Conservation (phyloP, 2,797 vertebrate genomes). For the Tamandua tetradactyla region DNA sequence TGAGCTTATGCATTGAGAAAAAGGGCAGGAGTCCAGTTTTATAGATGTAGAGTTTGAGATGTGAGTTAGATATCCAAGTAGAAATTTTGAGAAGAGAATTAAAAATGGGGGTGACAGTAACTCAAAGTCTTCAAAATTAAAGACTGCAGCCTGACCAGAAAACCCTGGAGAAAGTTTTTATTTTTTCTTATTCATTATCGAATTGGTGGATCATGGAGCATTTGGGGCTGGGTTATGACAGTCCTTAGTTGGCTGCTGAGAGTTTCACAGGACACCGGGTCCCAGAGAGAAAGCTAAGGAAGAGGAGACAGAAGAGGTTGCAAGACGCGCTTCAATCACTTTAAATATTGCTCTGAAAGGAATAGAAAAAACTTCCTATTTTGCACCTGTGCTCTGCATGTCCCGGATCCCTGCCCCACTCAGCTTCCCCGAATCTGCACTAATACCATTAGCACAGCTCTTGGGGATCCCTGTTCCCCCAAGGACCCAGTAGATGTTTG, state of each 20-base stretch:
- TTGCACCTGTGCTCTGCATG: background rate
- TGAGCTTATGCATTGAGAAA: background rate
- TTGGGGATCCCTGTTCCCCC: background rate
- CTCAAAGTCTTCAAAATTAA: no score
- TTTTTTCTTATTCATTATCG: background rate
- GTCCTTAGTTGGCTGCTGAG: background rate
- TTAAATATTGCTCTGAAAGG: background rate
- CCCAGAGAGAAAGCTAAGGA: background rate
- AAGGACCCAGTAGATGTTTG: background rate
- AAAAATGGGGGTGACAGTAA: background rate
- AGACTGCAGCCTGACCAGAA: background rate
- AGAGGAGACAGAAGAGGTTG: background rate
- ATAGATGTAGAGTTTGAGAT: background rate
- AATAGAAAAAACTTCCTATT: background rate
- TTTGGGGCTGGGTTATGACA: background rate
- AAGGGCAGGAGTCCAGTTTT: background rate
- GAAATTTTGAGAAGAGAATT: conserved; percentile 7
- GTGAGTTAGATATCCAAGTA: background rate
- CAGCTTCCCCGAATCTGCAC: background rate
- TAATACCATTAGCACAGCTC: background rate
- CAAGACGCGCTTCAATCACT: background rate
- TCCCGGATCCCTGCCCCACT: background rate
- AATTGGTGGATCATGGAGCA: background rate
- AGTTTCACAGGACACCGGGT: background rate
- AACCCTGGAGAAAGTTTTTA: background rate